phyloP scores from a whole-genome alignment of 2,113 vertebrate genomes.

The Oceanodroma tethys region DNA sequence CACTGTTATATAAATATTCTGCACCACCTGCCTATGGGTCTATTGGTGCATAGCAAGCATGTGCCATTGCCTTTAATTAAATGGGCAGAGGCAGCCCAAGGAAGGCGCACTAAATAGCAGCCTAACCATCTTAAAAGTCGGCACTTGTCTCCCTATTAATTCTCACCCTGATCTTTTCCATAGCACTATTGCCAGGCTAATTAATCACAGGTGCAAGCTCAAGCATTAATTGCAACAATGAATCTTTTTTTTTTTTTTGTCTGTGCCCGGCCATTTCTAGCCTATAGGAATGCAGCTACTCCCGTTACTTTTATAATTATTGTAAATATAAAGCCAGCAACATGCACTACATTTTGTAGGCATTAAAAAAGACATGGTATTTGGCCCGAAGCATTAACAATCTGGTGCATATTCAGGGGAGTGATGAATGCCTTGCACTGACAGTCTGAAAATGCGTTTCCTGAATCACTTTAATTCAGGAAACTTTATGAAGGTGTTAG shows the following conservation, averaged over 20 bases:
- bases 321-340: conserved; percentile 27
- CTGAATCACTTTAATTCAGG: neutral
- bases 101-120: neutral
- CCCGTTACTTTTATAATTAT: conserved; percentile 28
- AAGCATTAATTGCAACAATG: conserved; percentile 54
- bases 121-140: neutral
- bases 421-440: neutral
- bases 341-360: neutral
- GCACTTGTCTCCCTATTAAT: conserved; percentile 32
- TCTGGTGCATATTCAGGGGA: neutral
- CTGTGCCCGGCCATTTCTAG: neutral
- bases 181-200: neutral
- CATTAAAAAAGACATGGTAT: conserved; percentile 20
- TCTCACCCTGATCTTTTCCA: conserved; percentile 35
- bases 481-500: neutral
- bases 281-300: neutral
- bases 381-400: conserved; percentile 31
- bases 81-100: neutral
- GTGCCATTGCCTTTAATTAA: neutral
- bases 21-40: neutral
- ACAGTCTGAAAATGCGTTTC: conserved; percentile 1
- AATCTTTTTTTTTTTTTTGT: neutral
- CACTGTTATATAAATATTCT: neutral
- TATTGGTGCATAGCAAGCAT: neutral
- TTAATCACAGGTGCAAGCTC: conserved; percentile 52